A percentile compares a stretch with the other conserved stretches of the same genome.
phyloP scores from a whole-genome alignment of 2,797 vertebrate genomes.

The Morelia viridis region DNA sequence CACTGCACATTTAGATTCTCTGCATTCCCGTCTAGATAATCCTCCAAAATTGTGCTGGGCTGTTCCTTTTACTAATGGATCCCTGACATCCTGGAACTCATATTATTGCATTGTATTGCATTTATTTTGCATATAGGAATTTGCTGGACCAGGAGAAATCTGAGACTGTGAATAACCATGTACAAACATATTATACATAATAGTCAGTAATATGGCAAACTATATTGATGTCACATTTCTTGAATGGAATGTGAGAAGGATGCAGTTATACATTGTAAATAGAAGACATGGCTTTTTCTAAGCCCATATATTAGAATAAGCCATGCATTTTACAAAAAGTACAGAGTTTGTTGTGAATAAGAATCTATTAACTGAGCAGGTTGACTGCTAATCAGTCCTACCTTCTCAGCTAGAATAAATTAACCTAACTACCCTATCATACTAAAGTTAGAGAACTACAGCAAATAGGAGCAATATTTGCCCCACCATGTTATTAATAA shows the following conservation, averaged over 20 bases:
- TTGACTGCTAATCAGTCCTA: not conserved
- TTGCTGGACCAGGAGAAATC: not conserved
- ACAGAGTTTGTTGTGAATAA: not conserved
- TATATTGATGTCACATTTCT: not conserved
- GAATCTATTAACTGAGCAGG: not conserved
- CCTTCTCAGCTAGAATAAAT: not conserved
- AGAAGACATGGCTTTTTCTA: not conserved
- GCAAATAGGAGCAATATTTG: not conserved
- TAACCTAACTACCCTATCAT: not conserved
- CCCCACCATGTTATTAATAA: not conserved
- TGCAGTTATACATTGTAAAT: not conserved
- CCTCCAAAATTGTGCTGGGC: not conserved
- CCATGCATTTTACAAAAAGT: too few relatives aligned
- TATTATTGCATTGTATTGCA: not conserved
- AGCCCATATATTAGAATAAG: not conserved
- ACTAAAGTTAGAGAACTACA: not conserved
- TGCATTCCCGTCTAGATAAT: not conserved
- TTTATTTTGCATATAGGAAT: not conserved
- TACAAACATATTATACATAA: not conserved
- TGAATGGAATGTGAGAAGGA: not conserved
- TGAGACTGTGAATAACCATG: not conserved
- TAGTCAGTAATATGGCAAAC: not conserved
- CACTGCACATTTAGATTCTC: not conserved
- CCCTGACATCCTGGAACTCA: not conserved
- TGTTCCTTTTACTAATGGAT: not conserved